phyloP scores from a whole-genome alignment of 2,888 invertebrate genomes.

The Parthenolecanium corni region DNA sequence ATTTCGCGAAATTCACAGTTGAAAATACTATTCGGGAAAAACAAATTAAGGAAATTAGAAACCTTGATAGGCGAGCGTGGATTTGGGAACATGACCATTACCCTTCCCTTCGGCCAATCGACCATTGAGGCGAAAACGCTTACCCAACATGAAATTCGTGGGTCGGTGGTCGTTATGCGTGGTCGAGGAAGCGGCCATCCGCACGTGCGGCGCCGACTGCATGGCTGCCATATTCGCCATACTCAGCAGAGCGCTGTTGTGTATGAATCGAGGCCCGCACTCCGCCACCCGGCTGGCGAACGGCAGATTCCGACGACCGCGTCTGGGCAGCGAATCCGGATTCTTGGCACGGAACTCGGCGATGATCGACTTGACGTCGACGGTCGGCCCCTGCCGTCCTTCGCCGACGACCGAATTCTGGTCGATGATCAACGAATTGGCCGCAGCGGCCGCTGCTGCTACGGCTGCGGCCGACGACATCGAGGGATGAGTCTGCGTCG shows the following conservation, averaged over 20 bases:
- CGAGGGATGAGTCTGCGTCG: background rate
- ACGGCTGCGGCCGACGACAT: background rate
- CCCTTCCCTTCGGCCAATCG: too few species aligned
- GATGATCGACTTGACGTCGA: conserved; percentile 70
- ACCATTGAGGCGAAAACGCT: background rate
- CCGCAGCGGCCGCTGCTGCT: background rate
- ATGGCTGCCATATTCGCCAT: conserved; percentile 41
- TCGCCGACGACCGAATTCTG: conserved; percentile 46
- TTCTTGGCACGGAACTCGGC: conserved; percentile 67
- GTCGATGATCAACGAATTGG: conserved; percentile 4
- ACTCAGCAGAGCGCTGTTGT: conserved; percentile 34
- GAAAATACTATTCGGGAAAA: too few species aligned
- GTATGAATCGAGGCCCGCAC: conserved; percentile 31
- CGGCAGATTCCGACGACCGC: conserved; percentile 29
- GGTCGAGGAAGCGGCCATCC: conserved; percentile 32
- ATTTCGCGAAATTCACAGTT: too few species aligned
- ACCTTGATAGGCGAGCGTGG: too few species aligned
- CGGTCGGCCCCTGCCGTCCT: conserved; percentile 63
- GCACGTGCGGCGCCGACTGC: conserved; percentile 41
- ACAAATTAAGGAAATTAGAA: too few species aligned
- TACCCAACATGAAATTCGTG: conserved; percentile 10
- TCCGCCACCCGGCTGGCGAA: conserved; percentile 19
- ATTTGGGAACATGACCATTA: too few species aligned
- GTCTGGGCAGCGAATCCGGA: conserved; percentile 44
- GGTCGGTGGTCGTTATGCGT: conserved; percentile 23